Conservation (phyloP, 2,888 invertebrate genomes). For the Linnaemya tessellans region DNA sequence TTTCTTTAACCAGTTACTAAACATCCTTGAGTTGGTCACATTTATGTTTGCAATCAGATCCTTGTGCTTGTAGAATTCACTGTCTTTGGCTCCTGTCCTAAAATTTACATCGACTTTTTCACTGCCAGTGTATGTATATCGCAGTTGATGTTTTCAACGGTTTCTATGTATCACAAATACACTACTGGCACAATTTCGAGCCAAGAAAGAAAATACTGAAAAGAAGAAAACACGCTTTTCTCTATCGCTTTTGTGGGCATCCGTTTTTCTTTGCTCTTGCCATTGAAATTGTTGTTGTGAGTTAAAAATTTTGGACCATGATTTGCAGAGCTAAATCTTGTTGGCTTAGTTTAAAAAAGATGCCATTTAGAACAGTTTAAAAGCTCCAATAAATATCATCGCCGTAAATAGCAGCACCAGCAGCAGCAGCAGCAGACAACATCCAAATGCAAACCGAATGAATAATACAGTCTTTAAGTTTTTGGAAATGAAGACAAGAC, state of each 20-base stretch:
- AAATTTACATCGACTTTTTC: conserved; percentile 65
- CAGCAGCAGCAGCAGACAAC: conserved; percentile 14
- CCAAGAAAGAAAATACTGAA: conserved; percentile 9
- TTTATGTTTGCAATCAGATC: conserved; percentile 2
- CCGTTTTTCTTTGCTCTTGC: conserved; percentile 16
- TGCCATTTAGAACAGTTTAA: conserved; percentile 67
- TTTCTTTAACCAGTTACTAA: too few species aligned
- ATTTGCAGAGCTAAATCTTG: conserved; percentile 52
- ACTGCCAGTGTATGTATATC: conserved; percentile 8
- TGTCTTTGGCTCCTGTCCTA: conserved; percentile 65
- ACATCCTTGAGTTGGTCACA: conserved; percentile 48
- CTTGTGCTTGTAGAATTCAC: conserved; percentile 16
- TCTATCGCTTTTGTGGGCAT: conserved; percentile 49
- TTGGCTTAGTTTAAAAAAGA: conserved; percentile 58
- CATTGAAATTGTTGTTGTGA: conserved; percentile 38
- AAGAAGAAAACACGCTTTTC: conserved; percentile 53
- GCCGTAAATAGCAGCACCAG: conserved; percentile 39
- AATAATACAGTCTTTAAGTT: conserved; percentile 70
- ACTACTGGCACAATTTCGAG: conserved; percentile 71
- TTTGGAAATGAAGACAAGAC: conserved; percentile 57
- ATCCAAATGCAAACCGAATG: conserved; percentile 55
- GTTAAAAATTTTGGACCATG: conserved; percentile 56
- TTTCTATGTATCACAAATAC: conserved; percentile 65
- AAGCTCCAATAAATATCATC: conserved; percentile 68
- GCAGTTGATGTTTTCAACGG: conserved; percentile 62